Conservation (phyloP, 1,140 invertebrate species). For the Neocloeon triangulifer region DNA sequence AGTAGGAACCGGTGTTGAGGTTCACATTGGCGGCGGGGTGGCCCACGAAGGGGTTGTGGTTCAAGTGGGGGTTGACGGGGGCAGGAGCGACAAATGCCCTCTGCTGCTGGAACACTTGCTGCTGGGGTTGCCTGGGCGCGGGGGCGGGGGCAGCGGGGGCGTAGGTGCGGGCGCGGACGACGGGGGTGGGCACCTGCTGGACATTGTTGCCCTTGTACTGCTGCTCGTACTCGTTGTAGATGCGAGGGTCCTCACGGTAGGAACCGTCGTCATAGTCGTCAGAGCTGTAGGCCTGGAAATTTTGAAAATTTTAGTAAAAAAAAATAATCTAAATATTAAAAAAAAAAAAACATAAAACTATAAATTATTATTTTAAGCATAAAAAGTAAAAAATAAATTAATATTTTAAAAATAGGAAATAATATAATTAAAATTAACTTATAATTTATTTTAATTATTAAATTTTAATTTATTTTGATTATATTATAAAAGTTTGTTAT, state of each 20-base stretch:
- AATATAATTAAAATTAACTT: too few relatives aligned
- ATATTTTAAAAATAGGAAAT: too few relatives aligned
- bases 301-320: too few relatives aligned
- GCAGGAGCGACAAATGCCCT: slow-evolving; percentile 9
- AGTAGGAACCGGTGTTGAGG: slow-evolving; percentile 40
- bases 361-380: too few relatives aligned
- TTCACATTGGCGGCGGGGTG: slow-evolving; percentile 39
- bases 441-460: too few relatives aligned
- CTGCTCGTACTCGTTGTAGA: slow-evolving; percentile 48
- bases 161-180: slow-evolving; percentile 11
- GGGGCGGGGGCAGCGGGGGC: slow-evolving; percentile 8
- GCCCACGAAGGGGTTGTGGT: slow-evolving; percentile 18
- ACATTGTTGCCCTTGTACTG: slow-evolving; percentile 29
- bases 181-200: slow-evolving; percentile 14
- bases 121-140: slow-evolving; percentile 8
- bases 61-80: slow-evolving; percentile 7
- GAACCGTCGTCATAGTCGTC: slow-evolving; percentile 52
- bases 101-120: slow-evolving; percentile 11
- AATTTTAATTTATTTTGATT: too few relatives aligned
- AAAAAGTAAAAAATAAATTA: too few relatives aligned
- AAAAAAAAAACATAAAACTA: too few relatives aligned
- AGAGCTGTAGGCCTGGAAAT: slow-evolving; percentile 24
- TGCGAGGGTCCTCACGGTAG: slow-evolving; percentile 54
- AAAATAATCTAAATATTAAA: too few relatives aligned
- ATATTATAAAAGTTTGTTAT: too few relatives aligned